Conservation (phyloP, 2,888 invertebrate species). For the Pristionchus arcanus region DNA sequence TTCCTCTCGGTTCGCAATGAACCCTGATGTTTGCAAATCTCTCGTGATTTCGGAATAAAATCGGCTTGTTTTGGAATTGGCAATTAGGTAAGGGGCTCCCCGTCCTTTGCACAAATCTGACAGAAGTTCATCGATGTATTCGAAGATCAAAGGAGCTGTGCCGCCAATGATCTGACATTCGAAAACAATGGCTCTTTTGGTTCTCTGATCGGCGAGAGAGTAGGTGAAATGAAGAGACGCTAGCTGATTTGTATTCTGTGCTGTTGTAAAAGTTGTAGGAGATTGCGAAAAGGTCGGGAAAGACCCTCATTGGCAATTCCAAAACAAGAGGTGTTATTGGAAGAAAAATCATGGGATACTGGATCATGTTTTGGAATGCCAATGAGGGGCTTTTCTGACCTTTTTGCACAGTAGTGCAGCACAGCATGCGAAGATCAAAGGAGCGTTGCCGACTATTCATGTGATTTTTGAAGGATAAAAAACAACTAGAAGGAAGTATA, state of each 20-base stretch:
- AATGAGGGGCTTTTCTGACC: conserved; percentile 3
- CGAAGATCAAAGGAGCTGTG: not conserved
- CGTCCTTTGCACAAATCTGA: conserved; percentile 11
- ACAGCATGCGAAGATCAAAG: not conserved
- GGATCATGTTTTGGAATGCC: not conserved
- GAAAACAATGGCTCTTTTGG: not conserved
- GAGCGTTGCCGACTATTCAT: not conserved
- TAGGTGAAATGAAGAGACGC: not conserved
- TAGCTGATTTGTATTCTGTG: not conserved
- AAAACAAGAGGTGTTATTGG: not conserved
- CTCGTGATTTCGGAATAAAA: not conserved
- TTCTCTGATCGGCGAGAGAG: not conserved
- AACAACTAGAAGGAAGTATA: too few species aligned
- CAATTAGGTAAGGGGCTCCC: not conserved
- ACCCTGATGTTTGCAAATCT: not conserved
- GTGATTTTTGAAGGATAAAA: not conserved
- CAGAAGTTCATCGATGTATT: not conserved
- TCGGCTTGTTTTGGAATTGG: not conserved
- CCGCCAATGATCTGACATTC: not conserved
- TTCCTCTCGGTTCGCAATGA: not conserved
- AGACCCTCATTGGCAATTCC: not conserved
- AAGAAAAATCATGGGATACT: not conserved
- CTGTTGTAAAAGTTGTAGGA: not conserved
- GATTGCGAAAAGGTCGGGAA: not conserved
- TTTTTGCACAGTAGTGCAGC: not conserved